phyloP scores from a whole-genome alignment of 1,140 invertebrate genomes.

The Lerema accius region DNA sequence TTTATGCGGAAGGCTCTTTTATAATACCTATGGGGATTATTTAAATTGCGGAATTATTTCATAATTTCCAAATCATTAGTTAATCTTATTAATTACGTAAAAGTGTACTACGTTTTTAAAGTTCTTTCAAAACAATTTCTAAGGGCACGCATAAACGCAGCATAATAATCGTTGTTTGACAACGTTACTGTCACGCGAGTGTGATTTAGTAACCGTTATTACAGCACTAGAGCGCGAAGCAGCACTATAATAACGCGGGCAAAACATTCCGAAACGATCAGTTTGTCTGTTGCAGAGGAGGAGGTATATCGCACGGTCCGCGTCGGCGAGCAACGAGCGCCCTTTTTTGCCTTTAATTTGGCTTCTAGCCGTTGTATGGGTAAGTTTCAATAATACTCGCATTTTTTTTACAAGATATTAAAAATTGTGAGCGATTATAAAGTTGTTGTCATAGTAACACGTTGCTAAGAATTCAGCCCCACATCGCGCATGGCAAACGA shows the following conservation, averaged over 20 bases:
- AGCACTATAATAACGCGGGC: constrained; percentile 65
- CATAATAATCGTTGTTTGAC: not conserved
- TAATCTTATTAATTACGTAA: no score
- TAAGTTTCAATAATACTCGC: constrained; percentile 62
- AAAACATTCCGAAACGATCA: constrained; percentile 61
- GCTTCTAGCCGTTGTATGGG: constrained; percentile 84
- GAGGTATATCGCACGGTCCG: constrained; percentile 60
- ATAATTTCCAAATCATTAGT: no score
- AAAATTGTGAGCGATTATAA: constrained; percentile 3
- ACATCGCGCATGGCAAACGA: constrained; percentile 8
- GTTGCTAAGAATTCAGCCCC: constrained; percentile 36
- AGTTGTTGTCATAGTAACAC: constrained; percentile 1
- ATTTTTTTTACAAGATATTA: not conserved
- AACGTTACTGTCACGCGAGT: constrained; percentile 12
- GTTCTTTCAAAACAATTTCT: no score
- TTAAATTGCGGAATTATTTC: no score
- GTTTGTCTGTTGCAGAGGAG: constrained; percentile 67
- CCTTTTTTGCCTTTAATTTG: constrained; percentile 82
- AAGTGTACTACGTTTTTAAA: no score
- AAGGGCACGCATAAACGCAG: no score
- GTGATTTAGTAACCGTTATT: not conserved
- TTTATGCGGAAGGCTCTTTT: no score
- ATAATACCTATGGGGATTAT: no score
- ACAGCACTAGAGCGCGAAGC: constrained; percentile 44
- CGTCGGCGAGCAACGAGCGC: constrained; percentile 59